Evolutionary conservation across 23 tunicate species (phyloP).

Genomic region (Aplidium turbinatum): DNA sequence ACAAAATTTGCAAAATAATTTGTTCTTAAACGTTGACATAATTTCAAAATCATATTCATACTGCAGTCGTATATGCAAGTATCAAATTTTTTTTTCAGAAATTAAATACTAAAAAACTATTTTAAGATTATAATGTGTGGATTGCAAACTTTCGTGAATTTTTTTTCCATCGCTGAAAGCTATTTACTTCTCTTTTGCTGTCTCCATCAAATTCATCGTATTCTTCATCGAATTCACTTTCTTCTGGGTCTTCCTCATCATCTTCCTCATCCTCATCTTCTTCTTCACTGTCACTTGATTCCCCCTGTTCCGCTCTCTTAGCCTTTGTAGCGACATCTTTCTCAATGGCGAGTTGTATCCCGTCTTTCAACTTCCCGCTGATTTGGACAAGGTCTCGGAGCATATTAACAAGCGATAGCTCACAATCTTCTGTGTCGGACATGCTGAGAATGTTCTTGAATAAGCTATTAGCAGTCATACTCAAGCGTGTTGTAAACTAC

Average conservation of each 20-base stretch:
- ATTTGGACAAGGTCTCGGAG: conserved; percentile 57
- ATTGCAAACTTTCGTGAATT: no score
- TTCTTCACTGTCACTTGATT: conserved; percentile 41
- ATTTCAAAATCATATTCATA: no score
- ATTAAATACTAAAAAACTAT: not conserved
- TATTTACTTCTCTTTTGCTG: conserved; percentile 32
- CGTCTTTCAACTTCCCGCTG: conserved; percentile 47
- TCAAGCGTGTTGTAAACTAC: no score
- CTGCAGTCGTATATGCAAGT: no score
- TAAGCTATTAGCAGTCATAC: conserved; percentile 40
- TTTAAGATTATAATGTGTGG: not conserved
- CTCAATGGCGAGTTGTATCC: conserved; percentile 56
- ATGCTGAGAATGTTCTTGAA: conserved; percentile 68
- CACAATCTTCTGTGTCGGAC: conserved; percentile 52
- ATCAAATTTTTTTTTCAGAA: not conserved
- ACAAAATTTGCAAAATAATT: no score
- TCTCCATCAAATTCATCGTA: conserved; percentile 36
- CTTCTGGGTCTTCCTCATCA: conserved; percentile 40
- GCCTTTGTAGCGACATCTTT: conserved; percentile 47
- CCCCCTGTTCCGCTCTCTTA: conserved; percentile 63
- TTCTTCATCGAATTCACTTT: conserved; percentile 34
- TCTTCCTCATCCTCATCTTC: conserved; percentile 70
- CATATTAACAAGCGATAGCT: conserved; percentile 48
- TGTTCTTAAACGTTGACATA: no score
- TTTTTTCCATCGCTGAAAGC: no score